phyloP scores from a whole-genome alignment of 2,113 vertebrate genomes.

The Caloenas nicobarica region DNA sequence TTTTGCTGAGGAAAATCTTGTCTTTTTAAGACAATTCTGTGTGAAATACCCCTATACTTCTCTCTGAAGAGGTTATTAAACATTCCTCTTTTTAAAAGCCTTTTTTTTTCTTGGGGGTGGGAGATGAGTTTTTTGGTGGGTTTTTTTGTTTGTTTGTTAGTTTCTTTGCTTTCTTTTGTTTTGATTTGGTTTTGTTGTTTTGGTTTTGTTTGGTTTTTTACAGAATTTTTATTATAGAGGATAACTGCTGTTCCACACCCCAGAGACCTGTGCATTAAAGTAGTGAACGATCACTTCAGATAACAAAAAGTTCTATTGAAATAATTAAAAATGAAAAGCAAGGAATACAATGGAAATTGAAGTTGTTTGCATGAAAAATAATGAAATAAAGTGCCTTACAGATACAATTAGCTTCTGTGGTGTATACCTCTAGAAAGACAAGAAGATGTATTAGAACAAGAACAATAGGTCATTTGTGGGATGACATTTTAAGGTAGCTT shows the following conservation, averaged over 20 bases:
- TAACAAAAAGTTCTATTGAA: neutral
- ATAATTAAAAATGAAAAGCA: neutral
- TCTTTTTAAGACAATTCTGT: neutral
- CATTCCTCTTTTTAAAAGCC: neutral
- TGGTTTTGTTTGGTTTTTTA: neutral
- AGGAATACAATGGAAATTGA: neutral
- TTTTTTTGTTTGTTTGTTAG: neutral
- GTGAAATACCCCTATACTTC: neutral
- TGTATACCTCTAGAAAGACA: neutral
- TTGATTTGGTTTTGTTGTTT: no score
- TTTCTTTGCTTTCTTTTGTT: no score
- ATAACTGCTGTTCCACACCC: neutral
- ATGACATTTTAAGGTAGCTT: neutral
- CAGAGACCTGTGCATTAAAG: neutral
- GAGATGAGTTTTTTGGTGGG: no score
- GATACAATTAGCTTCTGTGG: neutral
- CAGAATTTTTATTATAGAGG: neutral
- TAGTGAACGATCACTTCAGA: neutral
- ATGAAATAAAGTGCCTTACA: neutral
- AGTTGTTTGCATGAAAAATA: neutral
- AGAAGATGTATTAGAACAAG: neutral
- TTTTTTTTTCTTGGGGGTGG: neutral
- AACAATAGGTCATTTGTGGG: neutral
- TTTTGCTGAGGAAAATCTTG: neutral
- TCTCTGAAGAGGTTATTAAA: neutral